phyloP scores from a whole-genome alignment of 2,113 vertebrate genomes.

The Tursiops truncatus region DNA sequence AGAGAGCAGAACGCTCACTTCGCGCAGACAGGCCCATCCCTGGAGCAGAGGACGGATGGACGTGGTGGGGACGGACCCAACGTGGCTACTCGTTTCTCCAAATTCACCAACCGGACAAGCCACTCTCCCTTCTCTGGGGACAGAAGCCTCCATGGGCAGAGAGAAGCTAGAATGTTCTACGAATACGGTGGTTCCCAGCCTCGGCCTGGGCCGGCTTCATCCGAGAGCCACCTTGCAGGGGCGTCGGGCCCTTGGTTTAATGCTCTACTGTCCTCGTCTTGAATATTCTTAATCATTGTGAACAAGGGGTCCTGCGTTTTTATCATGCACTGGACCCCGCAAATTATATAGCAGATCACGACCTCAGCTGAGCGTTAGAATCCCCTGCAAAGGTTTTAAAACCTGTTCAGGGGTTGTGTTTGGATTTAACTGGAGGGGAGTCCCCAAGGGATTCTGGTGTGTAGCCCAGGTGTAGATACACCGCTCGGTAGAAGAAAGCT shows the following conservation, averaged over 20 bases:
- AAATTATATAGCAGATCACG: neutral
- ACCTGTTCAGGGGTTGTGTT: neutral
- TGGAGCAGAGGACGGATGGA: neutral
- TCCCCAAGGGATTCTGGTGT: too few species aligned
- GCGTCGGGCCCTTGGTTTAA: neutral
- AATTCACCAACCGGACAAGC: neutral
- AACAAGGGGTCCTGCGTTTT: neutral
- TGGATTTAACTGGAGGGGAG: too few species aligned
- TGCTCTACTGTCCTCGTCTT: neutral
- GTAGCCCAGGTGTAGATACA: neutral
- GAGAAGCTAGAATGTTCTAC: neutral
- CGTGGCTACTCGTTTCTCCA: neutral
- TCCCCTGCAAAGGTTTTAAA: neutral
- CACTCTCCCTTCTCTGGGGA: neutral
- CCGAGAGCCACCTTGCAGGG: neutral
- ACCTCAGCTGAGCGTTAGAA: neutral
- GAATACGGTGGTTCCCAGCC: neutral
- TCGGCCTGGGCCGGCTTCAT: accelerated
- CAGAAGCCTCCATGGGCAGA: neutral
- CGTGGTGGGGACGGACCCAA: neutral
- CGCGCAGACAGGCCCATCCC: too few species aligned
- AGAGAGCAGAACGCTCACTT: neutral
- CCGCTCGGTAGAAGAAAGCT: neutral
- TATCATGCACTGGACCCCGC: too few species aligned
- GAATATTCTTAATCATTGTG: neutral